Evolutionary conservation across 1,140 invertebrate genomes (phyloP).

Genomic region (Sinella curviseta): DNA sequence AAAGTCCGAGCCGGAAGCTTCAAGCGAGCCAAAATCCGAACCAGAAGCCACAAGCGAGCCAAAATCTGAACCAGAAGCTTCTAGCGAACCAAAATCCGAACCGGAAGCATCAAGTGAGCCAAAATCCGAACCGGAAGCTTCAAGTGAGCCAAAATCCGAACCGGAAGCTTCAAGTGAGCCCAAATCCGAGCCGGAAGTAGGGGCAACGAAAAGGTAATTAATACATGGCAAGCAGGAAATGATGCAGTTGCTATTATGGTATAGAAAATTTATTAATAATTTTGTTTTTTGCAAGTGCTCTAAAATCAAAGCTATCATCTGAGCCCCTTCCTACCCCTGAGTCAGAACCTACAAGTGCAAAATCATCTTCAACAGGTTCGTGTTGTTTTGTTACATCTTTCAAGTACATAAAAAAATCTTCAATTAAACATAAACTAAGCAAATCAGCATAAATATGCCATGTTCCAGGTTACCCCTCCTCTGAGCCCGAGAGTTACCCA

Average conservation of each 20-base stretch:
- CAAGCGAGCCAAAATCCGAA: background rate
- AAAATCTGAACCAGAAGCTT: background rate
- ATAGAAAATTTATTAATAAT: too few species aligned
- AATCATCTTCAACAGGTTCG: too few species aligned
- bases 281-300: too few species aligned
- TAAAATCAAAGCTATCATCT: background rate
- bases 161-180: slow-evolving; percentile 30
- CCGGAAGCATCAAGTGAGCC: slow-evolving; percentile 46
- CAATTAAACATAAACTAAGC: too few species aligned
- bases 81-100: slow-evolving; percentile 50
- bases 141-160: background rate
- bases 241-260: too few species aligned
- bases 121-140: slow-evolving; percentile 47
- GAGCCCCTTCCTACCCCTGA: background rate
- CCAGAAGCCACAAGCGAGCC: background rate
- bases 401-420: too few species aligned
- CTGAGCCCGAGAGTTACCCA: background rate
- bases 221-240: slow-evolving; percentile 7
- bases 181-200: slow-evolving; percentile 53
- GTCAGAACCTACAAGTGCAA: background rate
- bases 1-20: background rate
- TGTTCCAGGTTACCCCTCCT: background rate
- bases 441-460: too few species aligned
- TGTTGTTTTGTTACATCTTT: too few species aligned
- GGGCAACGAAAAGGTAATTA: slow-evolving; percentile 40